A percentile compares a stretch with the other conserved stretches of the same genome.
Evolutionary conservation across 2,113 vertebrate species (phyloP).

Genomic region (Lates calcarifer): DNA sequence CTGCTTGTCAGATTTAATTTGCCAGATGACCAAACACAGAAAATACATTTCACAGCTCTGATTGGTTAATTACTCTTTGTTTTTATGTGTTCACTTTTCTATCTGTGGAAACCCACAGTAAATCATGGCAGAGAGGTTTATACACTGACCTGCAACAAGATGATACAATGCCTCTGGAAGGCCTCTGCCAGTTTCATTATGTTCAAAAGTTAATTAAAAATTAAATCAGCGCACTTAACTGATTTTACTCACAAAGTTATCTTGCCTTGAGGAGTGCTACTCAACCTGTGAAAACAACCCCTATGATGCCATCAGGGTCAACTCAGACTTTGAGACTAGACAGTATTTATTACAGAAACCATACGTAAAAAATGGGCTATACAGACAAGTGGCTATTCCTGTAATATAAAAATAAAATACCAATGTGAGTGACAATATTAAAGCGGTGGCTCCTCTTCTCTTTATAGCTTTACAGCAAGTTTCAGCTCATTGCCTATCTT

Average conservation of each 20-base stretch:
- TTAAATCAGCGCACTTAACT: conserved; percentile 11
- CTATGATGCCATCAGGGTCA: too few species aligned
- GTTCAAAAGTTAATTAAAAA: conserved; percentile 9
- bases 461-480: too few species aligned
- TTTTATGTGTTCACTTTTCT: conserved; percentile 43
- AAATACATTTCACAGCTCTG: conserved; percentile 70
- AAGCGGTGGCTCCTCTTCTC: too few species aligned
- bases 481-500: too few species aligned
- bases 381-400: neutral
- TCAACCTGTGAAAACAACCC: too few species aligned
- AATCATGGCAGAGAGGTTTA: neutral
- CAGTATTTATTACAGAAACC: too few species aligned
- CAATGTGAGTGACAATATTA: too few species aligned
- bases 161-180: neutral
- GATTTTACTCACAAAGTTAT: too few species aligned
- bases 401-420: neutral
- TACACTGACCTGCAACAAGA: neutral
- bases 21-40: conserved; percentile 63
- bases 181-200: conserved; percentile 15
- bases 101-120: conserved; percentile 12
- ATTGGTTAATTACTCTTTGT: conserved; percentile 69
- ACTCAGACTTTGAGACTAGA: too few species aligned
- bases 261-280: too few species aligned
- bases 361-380: too few species aligned
- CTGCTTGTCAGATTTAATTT: conserved; percentile 72